Conservation (phyloP, 2,888 invertebrate species). For the Camptogramma bilineatum region DNA sequence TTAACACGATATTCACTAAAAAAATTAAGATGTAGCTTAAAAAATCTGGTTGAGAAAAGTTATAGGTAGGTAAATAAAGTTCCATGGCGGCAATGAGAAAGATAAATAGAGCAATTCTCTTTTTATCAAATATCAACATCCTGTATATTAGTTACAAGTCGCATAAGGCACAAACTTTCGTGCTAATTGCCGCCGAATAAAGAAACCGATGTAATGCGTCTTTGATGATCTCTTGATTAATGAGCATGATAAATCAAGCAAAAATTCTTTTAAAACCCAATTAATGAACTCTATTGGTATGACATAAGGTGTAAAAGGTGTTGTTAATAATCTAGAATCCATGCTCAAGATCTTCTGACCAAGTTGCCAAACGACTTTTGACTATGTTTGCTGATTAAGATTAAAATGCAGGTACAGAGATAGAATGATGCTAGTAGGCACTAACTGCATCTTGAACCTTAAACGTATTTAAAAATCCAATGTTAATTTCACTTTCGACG, state of each 20-base stretch:
- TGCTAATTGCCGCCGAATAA: conserved; percentile 66
- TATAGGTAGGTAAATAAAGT: no score
- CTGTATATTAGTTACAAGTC: conserved; percentile 20
- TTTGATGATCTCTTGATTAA: conserved; percentile 69
- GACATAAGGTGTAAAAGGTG: neutral
- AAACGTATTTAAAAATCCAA: no score
- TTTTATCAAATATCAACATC: neutral
- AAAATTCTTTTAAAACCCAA: conserved; percentile 1
- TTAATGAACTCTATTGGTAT: neutral
- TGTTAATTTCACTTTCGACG: no score
- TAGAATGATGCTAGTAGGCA: no score
- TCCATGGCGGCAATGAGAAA: no score
- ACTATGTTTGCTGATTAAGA: neutral
- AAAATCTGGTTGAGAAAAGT: no score
- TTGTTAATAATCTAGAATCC: neutral
- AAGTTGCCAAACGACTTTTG: neutral
- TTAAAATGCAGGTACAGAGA: neutral
- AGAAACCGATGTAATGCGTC: conserved; percentile 62
- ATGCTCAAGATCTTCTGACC: neutral
- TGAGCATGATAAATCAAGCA: conserved; percentile 68
- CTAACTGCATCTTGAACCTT: no score
- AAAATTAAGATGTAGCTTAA: no score
- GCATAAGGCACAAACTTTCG: conserved; percentile 48
- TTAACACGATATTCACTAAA: no score
- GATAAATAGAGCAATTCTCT: neutral